Base-by-base conservation (phyloP, 1,140 invertebrate species). In the Apis laboriosa region DNA sequence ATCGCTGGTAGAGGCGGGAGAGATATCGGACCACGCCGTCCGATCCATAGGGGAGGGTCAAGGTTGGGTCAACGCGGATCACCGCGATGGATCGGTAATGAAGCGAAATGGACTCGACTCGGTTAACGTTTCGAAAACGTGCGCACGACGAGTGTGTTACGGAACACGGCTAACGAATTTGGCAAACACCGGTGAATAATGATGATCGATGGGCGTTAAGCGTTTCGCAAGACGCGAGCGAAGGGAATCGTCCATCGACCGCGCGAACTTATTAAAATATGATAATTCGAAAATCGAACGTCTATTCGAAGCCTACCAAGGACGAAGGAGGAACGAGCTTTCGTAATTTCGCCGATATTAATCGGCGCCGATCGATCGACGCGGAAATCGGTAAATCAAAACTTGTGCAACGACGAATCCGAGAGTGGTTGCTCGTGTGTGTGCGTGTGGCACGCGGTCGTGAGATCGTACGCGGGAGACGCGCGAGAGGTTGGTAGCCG, bases 61-160 rank as follows among this genome's bases (percentile, higher is more conserved):
- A 89, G 88, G 85, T 19, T 82, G 83, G 88, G 88, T 89, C 88
- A 89, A 66, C 83, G 64, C 53, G 80, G 83, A 89, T 73, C 85
- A 61, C 17, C 64, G 51, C 80, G 70, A 76, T 77, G 80, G 84
- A 85, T 88, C 64, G 75, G 78, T 89, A 89, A 89, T 83, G 88
- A 89, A 88, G 87, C 84, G 82, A 89, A 88, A 89, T 88, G 88
- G 88, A 89, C 86, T 58, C 51, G 88, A 89, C 86, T 58, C 51
- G 74, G 24, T 60, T 24, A 58, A 34, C 56, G 58, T 73, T 72
- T 58, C 34, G 56, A 49, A 61, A 11, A 21, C 55, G 74, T 28
- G 68, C 73, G 55, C 49, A 58, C 64, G 66, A 15, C 24, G 11
- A 9, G 43, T 4, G 21, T 34, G 58, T 63, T 76, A 34, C 34